phyloP scores from a whole-genome alignment of 2,888 invertebrate species.

The Apodemia duryi region DNA sequence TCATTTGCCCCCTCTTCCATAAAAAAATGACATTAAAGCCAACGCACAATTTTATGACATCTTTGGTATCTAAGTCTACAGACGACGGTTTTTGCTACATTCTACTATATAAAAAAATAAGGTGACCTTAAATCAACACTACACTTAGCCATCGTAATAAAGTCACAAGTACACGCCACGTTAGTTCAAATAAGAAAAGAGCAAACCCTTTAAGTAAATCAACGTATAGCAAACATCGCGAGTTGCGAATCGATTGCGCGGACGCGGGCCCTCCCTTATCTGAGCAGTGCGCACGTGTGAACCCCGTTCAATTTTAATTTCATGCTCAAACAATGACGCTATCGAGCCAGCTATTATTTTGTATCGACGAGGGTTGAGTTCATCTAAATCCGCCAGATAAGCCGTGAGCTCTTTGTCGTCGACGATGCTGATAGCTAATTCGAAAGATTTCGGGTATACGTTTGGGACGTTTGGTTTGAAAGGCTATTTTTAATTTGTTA shows the following conservation, averaged over 20 bases:
- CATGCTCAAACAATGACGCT: conserved; percentile 79
- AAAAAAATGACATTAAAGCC: too few relatives aligned
- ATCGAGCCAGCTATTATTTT: conserved; percentile 76
- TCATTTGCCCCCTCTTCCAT: too few relatives aligned
- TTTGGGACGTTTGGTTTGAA: conserved; percentile 30
- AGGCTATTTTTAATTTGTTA: conserved; percentile 53
- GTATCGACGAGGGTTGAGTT: conserved; percentile 73
- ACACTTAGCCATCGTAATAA: background rate
- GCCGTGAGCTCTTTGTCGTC: conserved; percentile 69
- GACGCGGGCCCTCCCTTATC: conserved; percentile 65
- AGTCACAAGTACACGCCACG: conserved; percentile 15
- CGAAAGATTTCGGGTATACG: conserved; percentile 37
- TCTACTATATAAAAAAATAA: too few relatives aligned
- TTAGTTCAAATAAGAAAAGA: conserved; percentile 63
- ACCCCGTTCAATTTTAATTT: conserved; percentile 79
- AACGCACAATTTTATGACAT: too few relatives aligned
- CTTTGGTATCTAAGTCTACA: too few relatives aligned
- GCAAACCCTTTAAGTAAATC: conserved; percentile 69
- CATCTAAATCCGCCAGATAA: conserved; percentile 76
- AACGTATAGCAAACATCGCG: conserved; percentile 54
- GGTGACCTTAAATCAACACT: too few relatives aligned
- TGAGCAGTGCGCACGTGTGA: conserved; percentile 74
- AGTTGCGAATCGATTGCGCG: conserved; percentile 62
- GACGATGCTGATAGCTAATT: conserved; percentile 68
- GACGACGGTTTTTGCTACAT: too few relatives aligned